Conservation (phyloP, 2,888 invertebrate species). For the Norana najaformis region DNA sequence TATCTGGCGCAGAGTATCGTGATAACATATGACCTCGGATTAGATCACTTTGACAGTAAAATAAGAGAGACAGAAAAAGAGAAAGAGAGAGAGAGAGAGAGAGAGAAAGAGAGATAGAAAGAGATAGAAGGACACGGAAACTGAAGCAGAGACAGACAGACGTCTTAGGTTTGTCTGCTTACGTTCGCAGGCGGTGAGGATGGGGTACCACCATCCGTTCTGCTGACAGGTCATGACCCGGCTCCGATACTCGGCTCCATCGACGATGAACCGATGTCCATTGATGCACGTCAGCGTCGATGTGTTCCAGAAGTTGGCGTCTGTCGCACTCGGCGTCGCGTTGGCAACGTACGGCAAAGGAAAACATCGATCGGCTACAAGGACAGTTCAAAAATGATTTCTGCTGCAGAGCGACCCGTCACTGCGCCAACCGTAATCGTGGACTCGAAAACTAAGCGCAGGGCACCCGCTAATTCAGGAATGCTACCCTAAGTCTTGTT, state of each 20-base stretch:
- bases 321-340: slow-evolving; percentile 41
- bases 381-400: background rate
- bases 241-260: background rate
- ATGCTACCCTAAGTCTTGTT: background rate
- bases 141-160: background rate
- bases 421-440: no score
- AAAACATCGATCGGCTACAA: slow-evolving; percentile 42
- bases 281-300: slow-evolving; percentile 42
- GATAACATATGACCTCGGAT: no score
- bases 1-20: no score
- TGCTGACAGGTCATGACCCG: slow-evolving; percentile 41
- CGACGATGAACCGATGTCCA: slow-evolving; percentile 39
- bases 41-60: no score
- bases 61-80: background rate
- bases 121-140: background rate
- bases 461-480: background rate
- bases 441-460: background rate
- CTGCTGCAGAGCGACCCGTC: background rate
- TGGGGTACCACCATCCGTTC: slow-evolving; percentile 42
- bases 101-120: no score
- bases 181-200: slow-evolving; percentile 44
- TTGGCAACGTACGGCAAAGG: slow-evolving; percentile 46
- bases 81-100: no score
- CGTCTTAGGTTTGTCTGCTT: slow-evolving; percentile 9
- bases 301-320: slow-evolving; percentile 34